phyloP scores from a whole-genome alignment of 2,888 invertebrate genomes.

The Amphipyra berbera region DNA sequence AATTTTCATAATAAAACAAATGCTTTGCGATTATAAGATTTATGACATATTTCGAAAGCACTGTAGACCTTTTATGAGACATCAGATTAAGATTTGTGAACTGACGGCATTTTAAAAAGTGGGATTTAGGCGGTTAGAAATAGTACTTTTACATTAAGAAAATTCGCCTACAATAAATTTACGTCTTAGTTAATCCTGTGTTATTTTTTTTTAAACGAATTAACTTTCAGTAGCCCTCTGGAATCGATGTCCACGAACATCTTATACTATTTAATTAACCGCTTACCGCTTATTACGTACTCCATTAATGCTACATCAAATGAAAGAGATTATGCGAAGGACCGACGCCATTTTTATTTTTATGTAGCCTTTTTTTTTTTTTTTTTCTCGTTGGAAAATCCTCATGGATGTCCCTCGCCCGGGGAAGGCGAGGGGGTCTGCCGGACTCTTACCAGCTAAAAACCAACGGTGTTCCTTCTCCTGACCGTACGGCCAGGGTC shows the following conservation, averaged over 20 bases:
- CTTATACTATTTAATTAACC: neutral
- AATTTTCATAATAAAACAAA: constrained; percentile 34
- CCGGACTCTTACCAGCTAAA: too few species aligned
- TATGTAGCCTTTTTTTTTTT: too few species aligned
- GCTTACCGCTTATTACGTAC: neutral
- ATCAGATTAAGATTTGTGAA: constrained; percentile 31
- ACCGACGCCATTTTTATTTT: constrained; percentile 14
- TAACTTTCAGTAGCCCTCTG: too few species aligned
- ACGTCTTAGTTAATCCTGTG: constrained; percentile 14
- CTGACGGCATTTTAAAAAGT: constrained; percentile 17
- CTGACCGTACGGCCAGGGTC: too few species aligned
- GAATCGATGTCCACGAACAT: too few species aligned
- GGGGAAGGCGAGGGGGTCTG: too few species aligned
- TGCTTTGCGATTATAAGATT: constrained; percentile 18
- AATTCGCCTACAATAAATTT: constrained; percentile 7
- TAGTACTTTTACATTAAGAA: constrained; percentile 8
- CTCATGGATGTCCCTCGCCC: too few species aligned
- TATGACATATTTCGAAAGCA: constrained; percentile 23
- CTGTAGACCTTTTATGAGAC: constrained; percentile 33
- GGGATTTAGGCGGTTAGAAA: constrained; percentile 18
- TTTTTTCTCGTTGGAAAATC: too few species aligned
- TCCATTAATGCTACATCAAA: neutral
- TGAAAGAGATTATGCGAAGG: constrained; percentile 11
- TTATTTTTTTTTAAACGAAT: neutral
- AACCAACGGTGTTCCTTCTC: too few species aligned